phyloP scores from a whole-genome alignment of 2,888 invertebrate species.

The Drosophila rubida region DNA sequence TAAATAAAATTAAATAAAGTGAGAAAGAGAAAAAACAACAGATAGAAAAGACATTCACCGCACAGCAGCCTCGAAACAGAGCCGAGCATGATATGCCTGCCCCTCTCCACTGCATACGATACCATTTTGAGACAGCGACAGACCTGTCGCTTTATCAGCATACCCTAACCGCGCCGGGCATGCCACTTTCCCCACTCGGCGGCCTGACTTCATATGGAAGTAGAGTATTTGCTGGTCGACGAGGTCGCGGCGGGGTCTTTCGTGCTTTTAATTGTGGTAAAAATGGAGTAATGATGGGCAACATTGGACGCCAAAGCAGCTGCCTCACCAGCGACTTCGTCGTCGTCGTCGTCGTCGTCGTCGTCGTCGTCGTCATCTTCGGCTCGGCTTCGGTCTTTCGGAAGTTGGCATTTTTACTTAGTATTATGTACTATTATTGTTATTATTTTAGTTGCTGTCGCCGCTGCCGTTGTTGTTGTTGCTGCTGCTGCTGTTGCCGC shows the following conservation, averaged over 20 bases:
- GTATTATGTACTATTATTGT: constrained; percentile 72
- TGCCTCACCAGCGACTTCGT: constrained; percentile 3
- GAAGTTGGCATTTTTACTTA: constrained; percentile 72
- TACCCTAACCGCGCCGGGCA: neutral
- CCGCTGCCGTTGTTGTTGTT: too few species aligned
- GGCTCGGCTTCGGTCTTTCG: constrained; percentile 40
- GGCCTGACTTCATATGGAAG: too few species aligned
- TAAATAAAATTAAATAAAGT: constrained; percentile 55
- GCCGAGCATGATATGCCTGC: constrained; percentile 21
- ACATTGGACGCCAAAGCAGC: constrained; percentile 28
- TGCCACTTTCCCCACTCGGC: neutral
- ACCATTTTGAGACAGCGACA: constrained; percentile 13
- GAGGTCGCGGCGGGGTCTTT: neutral
- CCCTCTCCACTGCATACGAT: constrained; percentile 24
- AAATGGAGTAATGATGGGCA: constrained; percentile 67
- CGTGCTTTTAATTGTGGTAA: constrained; percentile 61
- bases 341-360: constrained; percentile 13
- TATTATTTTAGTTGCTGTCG: constrained; percentile 64
- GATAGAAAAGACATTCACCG: constrained; percentile 30
- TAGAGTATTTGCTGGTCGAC: neutral
- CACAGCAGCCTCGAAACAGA: constrained; percentile 9
- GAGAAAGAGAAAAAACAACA: constrained; percentile 21
- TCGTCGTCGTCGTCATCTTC: neutral
- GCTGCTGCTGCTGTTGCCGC: constrained; percentile 24
- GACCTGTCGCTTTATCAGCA: constrained; percentile 20